Evolutionary conservation across 2,113 vertebrate genomes (phyloP).

Genomic region (Microtus montanus): DNA sequence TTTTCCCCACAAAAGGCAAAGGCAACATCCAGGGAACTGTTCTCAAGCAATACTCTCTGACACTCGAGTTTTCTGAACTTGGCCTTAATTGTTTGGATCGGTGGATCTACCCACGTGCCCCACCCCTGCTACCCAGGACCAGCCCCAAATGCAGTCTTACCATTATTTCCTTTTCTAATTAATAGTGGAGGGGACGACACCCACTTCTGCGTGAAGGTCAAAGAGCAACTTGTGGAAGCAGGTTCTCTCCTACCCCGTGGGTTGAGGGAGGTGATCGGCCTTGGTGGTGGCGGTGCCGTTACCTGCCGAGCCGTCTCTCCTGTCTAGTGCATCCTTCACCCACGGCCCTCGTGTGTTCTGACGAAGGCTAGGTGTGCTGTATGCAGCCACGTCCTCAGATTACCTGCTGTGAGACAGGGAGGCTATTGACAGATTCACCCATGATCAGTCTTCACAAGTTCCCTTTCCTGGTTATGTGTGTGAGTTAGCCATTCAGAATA

Average conservation of each 20-base stretch:
- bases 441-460: neutral
- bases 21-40: neutral
- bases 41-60: neutral
- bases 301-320: too few relatives aligned
- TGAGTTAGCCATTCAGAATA: constrained; percentile 8
- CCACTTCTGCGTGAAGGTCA: too few relatives aligned
- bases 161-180: neutral
- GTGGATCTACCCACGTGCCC: neutral
- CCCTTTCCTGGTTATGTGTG: neutral
- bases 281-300: neutral
- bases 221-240: neutral
- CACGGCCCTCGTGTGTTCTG: neutral
- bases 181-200: neutral
- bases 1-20: constrained; percentile 4
- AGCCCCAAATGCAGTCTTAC: neutral
- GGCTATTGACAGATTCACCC: neutral
- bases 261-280: neutral
- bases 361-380: neutral
- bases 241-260: neutral
- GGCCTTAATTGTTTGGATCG: neutral
- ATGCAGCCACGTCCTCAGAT: neutral
- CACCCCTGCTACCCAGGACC: neutral
- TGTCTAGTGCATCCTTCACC: neutral
- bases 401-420: neutral
- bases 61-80: neutral